Evolutionary conservation across 1,140 invertebrate species (phyloP), one percentile per base, ranked within the genome.

Genomic region (Triops longicaudatus): DNA sequence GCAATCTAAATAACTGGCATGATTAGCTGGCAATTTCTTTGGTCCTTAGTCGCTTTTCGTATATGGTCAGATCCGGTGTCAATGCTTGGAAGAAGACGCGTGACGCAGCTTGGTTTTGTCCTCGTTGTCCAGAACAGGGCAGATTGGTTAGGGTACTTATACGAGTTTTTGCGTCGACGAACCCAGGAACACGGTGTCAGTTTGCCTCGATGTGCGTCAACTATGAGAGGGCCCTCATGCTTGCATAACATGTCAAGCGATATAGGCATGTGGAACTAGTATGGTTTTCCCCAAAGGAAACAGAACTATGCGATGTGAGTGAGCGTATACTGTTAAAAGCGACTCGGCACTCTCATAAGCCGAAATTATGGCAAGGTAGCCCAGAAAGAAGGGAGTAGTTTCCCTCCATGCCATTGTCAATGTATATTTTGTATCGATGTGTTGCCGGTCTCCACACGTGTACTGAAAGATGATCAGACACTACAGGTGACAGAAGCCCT

Each of bases 11-110:
- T 63, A 0, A 22, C 50, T 63, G 14, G 50, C 14, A 17, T 63
- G 14, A 22, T n/a, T n/a, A n/a, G 50, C 50, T 63, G 14, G 50
- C 22, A 63, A 63, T 63, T 63, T 22, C 22, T 63, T 63, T 63
- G 50, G 14, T 63, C 50, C 7, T 63, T 10, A 63, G 10, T 17
- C 22, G 50, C 50, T 63, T 63, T 63, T 63, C 50, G 22, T 63
- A 63, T 22, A 63, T 63, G 50, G 50, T 22, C 14, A 63, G 50
- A 63, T 63, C 50, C 50, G 50, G 50, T 63, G 50, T 63, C 50
- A 63, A 63, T 63, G 50, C 7, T 63, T 63, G 50, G 12, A 17
- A 63, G 50, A 63, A 63, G 50, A 63, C 50, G 17, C 9, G 50
- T 63, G 50, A 63, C 50, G 50, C 50, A 63, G 50, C 44, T 63